These are phyloP conservation scores for Artibeus jamaicensis DNA, from an alignment of 2,797 vertebrate genomes.

Conservation along the genomic window DNA sequence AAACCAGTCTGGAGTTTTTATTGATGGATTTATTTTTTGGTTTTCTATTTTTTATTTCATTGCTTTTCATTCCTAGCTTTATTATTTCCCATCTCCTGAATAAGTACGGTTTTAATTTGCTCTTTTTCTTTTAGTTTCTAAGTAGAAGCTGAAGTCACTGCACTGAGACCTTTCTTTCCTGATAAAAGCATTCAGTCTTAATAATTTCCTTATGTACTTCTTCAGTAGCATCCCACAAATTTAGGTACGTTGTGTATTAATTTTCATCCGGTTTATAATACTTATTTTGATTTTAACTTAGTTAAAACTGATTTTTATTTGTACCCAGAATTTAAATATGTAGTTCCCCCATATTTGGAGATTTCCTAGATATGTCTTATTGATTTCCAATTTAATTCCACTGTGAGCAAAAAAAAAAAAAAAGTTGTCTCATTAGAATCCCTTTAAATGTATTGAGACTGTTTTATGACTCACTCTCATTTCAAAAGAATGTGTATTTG, in stretches of 20 bases:
- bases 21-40: background rate
- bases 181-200: background rate
- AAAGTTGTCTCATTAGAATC: background rate
- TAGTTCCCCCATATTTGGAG: background rate
- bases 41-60: background rate
- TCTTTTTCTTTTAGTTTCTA: background rate
- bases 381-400: background rate
- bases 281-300: background rate
- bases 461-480: background rate
- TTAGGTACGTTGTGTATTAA: background rate
- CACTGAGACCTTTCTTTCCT: background rate
- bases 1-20: background rate
- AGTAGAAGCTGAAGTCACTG: background rate
- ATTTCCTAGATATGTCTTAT: background rate
- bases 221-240: background rate
- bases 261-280: background rate
- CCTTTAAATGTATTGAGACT: background rate
- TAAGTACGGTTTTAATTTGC: constrained; percentile 9
- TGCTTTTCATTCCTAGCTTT: background rate
- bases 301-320: background rate
- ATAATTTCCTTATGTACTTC: background rate
- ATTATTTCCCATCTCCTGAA: background rate
- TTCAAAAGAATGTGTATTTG: background rate
- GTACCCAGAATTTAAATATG: background rate
- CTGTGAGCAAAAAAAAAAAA: background rate